Conservation (phyloP, 2,797 vertebrate species). For the Acanthurus tractus region DNA sequence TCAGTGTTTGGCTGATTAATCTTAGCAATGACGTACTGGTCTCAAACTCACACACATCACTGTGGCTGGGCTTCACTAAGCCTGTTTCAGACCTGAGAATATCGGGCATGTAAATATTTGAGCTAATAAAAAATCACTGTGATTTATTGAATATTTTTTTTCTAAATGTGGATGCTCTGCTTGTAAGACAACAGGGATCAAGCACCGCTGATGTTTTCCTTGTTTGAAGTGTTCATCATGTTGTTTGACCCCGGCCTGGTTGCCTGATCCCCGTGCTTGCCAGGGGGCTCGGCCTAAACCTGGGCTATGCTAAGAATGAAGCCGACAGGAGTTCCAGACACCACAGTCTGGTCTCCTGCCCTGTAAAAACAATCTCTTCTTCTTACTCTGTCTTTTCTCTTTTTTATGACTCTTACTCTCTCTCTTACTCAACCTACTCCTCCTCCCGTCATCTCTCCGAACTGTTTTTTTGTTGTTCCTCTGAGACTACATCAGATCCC, state of each 20-base stretch:
- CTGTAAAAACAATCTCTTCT: slow-evolving; percentile 63
- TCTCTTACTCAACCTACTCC: slow-evolving; percentile 23
- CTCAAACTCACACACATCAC: slow-evolving; percentile 3
- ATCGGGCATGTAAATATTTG: slow-evolving; percentile 3
- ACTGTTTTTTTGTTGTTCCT: slow-evolving; percentile 56
- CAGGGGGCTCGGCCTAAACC: slow-evolving; percentile 68
- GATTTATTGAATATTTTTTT: slow-evolving; percentile 28
- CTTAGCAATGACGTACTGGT: slow-evolving; percentile 3
- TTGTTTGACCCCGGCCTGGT: slow-evolving; percentile 33
- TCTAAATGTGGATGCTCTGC: slow-evolving; percentile 29
- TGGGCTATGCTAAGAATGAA: slow-evolving; percentile 77
- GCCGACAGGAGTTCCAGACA: slow-evolving; percentile 63
- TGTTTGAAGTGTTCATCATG: slow-evolving; percentile 46
- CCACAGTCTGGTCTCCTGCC: slow-evolving; percentile 62
- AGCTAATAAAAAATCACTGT: slow-evolving; percentile 1
- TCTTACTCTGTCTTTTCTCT: slow-evolving; percentile 25
- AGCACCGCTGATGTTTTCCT: slow-evolving; percentile 34
- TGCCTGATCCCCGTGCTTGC: slow-evolving; percentile 57
- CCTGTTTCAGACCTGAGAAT: slow-evolving; percentile 3
- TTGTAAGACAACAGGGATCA: slow-evolving; percentile 38
- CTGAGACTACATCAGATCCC: slow-evolving; percentile 36
- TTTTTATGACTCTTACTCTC: slow-evolving; percentile 36
- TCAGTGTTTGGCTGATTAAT: slow-evolving; percentile 14
- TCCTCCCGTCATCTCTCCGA: slow-evolving; percentile 12
- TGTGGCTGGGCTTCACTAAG: neutral